A percentile compares a stretch with the other conserved stretches of the same genome.
Evolutionary conservation across 2,113 vertebrate species (phyloP).

Genomic region (Rhinoderma darwinii): DNA sequence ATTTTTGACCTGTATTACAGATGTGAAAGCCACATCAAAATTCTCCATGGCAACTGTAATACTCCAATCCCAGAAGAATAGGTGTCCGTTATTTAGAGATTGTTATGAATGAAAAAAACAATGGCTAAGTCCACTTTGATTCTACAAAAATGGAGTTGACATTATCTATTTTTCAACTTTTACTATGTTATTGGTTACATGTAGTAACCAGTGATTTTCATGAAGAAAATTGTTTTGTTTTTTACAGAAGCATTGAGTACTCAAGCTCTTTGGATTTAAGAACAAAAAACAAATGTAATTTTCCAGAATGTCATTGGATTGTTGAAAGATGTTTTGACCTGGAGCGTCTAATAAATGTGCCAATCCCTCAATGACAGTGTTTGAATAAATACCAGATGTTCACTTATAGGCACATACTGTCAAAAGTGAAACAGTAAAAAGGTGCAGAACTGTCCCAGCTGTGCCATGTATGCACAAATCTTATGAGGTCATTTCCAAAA

Average conservation of each 20-base stretch:
- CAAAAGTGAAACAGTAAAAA: neutral
- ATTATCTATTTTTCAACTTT: neutral
- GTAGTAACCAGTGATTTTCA: neutral
- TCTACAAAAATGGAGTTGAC: neutral
- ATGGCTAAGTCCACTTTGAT: neutral
- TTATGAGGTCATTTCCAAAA: neutral
- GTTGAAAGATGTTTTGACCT: neutral
- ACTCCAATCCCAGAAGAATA: constrained; percentile 87
- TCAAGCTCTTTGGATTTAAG: neutral
- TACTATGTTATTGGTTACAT: no score
- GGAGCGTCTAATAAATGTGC: neutral
- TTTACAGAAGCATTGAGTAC: no score
- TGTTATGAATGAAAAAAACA: neutral
- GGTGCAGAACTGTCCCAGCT: no score
- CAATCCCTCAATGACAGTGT: neutral
- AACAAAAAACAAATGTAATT: neutral
- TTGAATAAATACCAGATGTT: neutral
- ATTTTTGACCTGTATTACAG: constrained; percentile 90
- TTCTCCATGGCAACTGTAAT: constrained; percentile 98
- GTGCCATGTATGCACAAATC: neutral
- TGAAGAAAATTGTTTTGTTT: no score
- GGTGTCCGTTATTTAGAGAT: rapidly evolving
- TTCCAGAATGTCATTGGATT: neutral
- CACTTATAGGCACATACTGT: neutral
- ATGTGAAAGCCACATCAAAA: constrained; percentile 84